These are phyloP conservation scores for Cuniculus paca DNA, from an alignment of 2,797 vertebrate genomes.

Conservation along the genomic window DNA sequence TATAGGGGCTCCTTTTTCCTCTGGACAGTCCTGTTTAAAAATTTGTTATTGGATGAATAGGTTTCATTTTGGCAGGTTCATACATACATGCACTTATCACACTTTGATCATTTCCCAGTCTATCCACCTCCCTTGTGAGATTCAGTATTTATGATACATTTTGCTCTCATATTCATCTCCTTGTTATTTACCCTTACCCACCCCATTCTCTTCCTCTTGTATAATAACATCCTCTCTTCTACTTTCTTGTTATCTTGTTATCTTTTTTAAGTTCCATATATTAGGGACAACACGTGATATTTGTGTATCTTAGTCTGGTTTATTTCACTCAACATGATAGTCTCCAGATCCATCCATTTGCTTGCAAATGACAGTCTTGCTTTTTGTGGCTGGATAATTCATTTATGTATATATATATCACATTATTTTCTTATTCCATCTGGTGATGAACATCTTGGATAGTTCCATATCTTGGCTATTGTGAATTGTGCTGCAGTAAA, in stretches of 20 bases:
- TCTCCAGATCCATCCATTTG: too few relatives aligned
- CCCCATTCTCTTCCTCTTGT: not conserved
- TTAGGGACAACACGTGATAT: too few relatives aligned
- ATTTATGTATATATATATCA: too few relatives aligned
- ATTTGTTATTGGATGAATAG: not conserved
- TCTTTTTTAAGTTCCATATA: not conserved
- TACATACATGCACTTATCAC: not conserved
- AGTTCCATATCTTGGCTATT: too few relatives aligned
- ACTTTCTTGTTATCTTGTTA: not conserved
- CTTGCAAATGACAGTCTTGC: too few relatives aligned
- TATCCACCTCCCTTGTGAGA: not conserved
- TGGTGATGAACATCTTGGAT: too few relatives aligned
- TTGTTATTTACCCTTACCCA: not conserved
- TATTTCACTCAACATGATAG: too few relatives aligned
- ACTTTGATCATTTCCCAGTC: not conserved
- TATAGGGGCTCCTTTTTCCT: not conserved
- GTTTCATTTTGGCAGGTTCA: not conserved
- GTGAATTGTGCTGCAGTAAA: too few relatives aligned
- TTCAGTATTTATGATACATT: not conserved
- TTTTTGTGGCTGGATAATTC: too few relatives aligned
- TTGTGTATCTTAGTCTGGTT: too few relatives aligned
- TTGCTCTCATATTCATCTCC: not conserved
- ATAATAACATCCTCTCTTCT: not conserved
- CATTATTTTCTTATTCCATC: too few relatives aligned
- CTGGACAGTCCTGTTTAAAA: not conserved